Percentiles rank a stretch among this genome's conserved stretches.
phyloP scores from a whole-genome alignment of 1,140 invertebrate genomes.

The Papilio glaucus region DNA sequence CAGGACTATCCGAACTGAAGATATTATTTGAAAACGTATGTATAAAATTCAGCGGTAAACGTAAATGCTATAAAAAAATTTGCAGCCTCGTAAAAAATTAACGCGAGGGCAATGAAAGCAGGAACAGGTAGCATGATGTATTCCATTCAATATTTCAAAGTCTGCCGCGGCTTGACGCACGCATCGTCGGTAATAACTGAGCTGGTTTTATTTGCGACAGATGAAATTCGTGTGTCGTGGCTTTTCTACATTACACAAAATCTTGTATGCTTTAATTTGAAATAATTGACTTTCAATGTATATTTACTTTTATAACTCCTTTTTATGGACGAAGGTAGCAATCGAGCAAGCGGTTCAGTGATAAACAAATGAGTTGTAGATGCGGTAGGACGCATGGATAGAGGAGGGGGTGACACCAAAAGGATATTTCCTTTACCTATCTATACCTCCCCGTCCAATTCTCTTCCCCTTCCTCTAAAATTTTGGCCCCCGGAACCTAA shows the following conservation, averaged over 20 bases:
- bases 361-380: no score
- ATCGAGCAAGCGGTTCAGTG: no score
- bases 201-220: background rate
- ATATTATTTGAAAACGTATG: background rate
- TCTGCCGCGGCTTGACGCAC: background rate
- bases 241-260: background rate
- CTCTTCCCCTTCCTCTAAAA: no score
- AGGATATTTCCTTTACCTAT: no score
- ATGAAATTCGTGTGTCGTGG: background rate
- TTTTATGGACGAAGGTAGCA: no score
- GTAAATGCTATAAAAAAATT: background rate
- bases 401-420: no score
- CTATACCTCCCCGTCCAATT: no score
- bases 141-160: background rate
- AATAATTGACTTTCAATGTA: background rate
- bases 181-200: constrained; percentile 1
- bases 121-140: background rate
- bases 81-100: constrained; percentile 13
- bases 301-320: no score
- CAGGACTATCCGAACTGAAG: no score
- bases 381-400: no score
- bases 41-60: background rate
- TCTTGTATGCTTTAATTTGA: background rate
- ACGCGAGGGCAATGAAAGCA: background rate
- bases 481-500: no score